Base-by-base conservation (phyloP, 2,113 vertebrate species). In the Haemorhous mexicanus region DNA sequence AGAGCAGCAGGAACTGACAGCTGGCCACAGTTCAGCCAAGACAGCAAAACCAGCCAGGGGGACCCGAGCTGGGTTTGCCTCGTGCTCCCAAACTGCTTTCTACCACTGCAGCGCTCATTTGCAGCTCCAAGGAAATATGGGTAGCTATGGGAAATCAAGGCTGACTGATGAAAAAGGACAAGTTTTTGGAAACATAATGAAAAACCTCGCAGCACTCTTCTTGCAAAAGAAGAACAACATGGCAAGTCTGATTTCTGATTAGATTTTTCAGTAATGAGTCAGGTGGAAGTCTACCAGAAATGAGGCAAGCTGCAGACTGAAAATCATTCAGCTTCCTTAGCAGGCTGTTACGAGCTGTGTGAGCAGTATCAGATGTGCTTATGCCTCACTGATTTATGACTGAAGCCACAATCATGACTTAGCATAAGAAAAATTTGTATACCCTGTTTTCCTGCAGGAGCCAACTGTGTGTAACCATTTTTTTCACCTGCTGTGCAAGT, bases 21-120 rank as follows among this genome's bases (percentile, higher is more conserved):
- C 83, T 88, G 56, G 63, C 33, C 28, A 76, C 37, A 43, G 62
- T 68, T 88, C 76, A 95, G 74, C 68, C 90, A 82, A 94, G 95
- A 12, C 7, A 63, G 43, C 15, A 56, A 53, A 91, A 83, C 24
- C 44, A 3, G 2, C 62, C 62, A 49, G 21, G 41, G 77, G 58
- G 59, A 90, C 20, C 67, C 8, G 35, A 63, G n/a, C 11, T 49
- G 74, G 87, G 82, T 27, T 66, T 87, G 16, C n/a, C 89, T 23
- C 18, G 2, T 69, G 19, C 59, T 88, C 87, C 52, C 30, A 61
- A 77, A 18, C 50, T 81, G 68, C 39, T 89, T 69, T 62, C 72
- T 56, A 56, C 68, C 77, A 18, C 44, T 61, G n/a, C 80, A 59
- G 62, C 23, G 66, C 49, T 77, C 46, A 74, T 93, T 61, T 89